Percentiles rank a stretch among this genome's conserved stretches.
phyloP scores from a whole-genome alignment of 2,113 vertebrate species.

The Hipposideros armiger region DNA sequence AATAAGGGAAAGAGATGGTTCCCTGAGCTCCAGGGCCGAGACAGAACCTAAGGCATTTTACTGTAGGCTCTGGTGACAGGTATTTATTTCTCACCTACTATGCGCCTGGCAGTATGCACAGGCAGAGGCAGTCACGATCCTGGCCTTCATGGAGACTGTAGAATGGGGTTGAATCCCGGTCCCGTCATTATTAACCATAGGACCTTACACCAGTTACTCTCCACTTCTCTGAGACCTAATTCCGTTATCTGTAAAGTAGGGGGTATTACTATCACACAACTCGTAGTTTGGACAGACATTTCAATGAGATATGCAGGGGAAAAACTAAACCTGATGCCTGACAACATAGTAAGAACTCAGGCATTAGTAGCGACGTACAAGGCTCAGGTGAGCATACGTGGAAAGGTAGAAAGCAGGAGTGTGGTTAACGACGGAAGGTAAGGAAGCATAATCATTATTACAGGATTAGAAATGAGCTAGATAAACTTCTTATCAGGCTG shows the following conservation, averaged over 20 bases:
- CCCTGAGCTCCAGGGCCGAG: not conserved
- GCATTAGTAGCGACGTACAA: not conserved
- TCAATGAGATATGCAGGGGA: not conserved
- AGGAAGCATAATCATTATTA: not conserved
- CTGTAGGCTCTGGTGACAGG: not conserved
- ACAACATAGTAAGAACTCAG: not conserved
- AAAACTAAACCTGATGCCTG: not conserved
- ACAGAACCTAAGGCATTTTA: not conserved
- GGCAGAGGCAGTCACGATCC: not conserved
- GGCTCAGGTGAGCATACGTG: not conserved
- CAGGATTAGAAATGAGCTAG: not conserved
- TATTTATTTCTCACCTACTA: not conserved
- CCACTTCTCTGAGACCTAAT: not conserved
- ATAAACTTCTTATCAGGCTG: not conserved
- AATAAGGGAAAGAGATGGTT: not conserved
- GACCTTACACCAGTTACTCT: not conserved
- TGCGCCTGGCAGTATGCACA: not conserved
- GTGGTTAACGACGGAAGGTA: not conserved
- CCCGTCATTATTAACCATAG: not conserved
- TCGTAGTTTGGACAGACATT: not conserved
- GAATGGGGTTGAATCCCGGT: not conserved
- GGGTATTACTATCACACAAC: not conserved
- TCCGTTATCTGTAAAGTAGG: not conserved
- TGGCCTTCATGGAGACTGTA: not conserved
- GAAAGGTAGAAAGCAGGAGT: not conserved